Base-by-base conservation (phyloP, 2,113 vertebrate species). In the Channa argus region DNA sequence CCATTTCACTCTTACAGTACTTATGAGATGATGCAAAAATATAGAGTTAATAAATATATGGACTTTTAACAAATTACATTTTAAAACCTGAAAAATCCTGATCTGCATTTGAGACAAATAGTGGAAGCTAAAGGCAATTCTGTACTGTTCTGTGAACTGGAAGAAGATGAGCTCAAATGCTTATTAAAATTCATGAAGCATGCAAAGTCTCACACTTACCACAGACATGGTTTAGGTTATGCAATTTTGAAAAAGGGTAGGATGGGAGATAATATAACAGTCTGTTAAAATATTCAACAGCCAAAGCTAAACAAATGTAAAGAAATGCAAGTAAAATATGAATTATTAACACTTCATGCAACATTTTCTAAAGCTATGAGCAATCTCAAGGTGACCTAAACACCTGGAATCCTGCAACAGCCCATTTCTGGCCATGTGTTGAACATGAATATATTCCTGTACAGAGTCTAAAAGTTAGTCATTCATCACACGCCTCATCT, bases 181-280 rank as follows among this genome's bases (percentile, higher is more conserved):
- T 92, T 93, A 95, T 95, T 93, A 93, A 79, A 86, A 95, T 94
- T 96, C 96, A 95, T 93, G 95, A 96, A 94, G 95, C 98, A 99
- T 99, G 98, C 98, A 96, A 90, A 79, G 94, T 93, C 95, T 95
- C 95, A 94, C 96, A 99, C 98, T 99, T 99, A 99, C 98, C 98
- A 96, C 96, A 95, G 91, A 94, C 94, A 94, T 50, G 76, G 81
- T 95, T 96, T 94, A 95, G 94, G 96, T 96, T 95, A 94, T 96
- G 97, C 97, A 94, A 97, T 96, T 96, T 94, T 94, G 92, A 55
- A 82, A 84, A 88, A 95, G 95, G 92, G 85, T 90, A 78, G 82
- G 79, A 73, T n/a, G 72, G 92, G 92, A 96, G 93, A 96, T 90
- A 96, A 96, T 95, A 97, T 92, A 97, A 94, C 95, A 96, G 94